Evolutionary conservation across 2,113 vertebrate genomes (phyloP).

Genomic region (Oreotrochilus melanogaster): DNA sequence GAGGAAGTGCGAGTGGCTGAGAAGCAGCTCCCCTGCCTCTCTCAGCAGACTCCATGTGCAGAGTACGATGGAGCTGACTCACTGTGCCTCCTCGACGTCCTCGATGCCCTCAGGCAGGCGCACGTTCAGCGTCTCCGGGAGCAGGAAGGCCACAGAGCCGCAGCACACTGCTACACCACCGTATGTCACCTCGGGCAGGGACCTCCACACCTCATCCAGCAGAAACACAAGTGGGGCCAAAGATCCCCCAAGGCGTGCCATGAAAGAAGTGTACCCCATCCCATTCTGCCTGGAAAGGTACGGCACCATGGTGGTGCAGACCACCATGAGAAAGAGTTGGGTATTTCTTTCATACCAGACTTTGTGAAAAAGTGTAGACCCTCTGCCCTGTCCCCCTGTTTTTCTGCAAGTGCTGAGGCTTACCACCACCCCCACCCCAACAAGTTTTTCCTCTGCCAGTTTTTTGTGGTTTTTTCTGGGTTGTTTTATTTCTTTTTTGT

Average conservation of each 20-base stretch:
- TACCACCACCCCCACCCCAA: not conserved
- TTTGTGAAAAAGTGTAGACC: not conserved
- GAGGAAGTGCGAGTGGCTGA: not conserved
- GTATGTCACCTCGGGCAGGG: slow-evolving; percentile 17
- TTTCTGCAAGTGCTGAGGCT: not conserved
- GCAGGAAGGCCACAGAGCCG: not conserved
- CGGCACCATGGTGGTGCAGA: not conserved
- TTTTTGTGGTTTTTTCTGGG: not conserved
- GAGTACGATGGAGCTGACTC: not conserved
- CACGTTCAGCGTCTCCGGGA: not conserved
- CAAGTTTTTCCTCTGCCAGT: not conserved
- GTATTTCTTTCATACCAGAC: not conserved
- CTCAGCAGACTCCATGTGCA: accelerated
- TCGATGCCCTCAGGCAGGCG: slow-evolving; percentile 33
- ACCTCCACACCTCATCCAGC: slow-evolving; percentile 46
- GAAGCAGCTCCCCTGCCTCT: not conserved
- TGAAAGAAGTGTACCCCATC: slow-evolving; percentile 46
- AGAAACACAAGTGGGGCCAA: slow-evolving; percentile 45
- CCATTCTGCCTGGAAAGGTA: slow-evolving; percentile 54
- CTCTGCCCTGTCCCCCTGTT: not conserved
- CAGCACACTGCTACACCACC: not conserved
- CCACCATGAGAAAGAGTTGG: not conserved
- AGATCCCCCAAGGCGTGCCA: not conserved
- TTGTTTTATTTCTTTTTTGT: not conserved
- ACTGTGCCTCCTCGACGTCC: slow-evolving; percentile 15